Percentiles rank a stretch among this genome's conserved stretches.
These are phyloP conservation scores for Coleophora deauratella DNA, from an alignment of 2,888 invertebrate species.

Conservation along the genomic window DNA sequence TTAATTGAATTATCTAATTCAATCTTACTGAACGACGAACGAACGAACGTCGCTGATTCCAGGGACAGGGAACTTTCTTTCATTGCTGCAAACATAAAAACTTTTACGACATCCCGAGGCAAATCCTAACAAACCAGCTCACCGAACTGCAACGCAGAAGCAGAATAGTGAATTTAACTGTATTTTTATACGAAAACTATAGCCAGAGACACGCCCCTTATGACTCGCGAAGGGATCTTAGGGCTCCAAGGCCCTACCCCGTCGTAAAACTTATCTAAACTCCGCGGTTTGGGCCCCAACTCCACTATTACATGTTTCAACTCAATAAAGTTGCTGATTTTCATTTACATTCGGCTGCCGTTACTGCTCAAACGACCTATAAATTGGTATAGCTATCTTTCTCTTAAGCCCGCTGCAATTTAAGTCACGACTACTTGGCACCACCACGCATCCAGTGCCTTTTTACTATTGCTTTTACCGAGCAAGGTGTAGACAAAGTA, in stretches of 20 bases:
- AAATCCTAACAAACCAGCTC: too few relatives aligned
- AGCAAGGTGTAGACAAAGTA: background rate
- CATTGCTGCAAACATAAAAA: too few relatives aligned
- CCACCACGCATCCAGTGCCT: constrained; percentile 16
- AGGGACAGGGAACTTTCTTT: too few relatives aligned
- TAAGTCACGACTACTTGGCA: constrained; percentile 9
- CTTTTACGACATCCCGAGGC: too few relatives aligned
- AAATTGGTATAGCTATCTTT: constrained; percentile 36
- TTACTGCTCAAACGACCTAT: constrained; percentile 35
- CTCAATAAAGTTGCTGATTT: constrained; percentile 38
- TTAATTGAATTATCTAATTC: too few relatives aligned
- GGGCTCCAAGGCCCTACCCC: background rate
- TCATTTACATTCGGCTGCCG: constrained; percentile 39
- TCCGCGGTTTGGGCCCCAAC: constrained; percentile 8
- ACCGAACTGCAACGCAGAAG: background rate
- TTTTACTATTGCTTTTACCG: background rate
- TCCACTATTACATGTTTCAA: constrained; percentile 32
- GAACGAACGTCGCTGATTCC: too few relatives aligned
- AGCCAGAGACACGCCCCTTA: background rate
- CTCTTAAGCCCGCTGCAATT: constrained; percentile 8
- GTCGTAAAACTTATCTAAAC: constrained; percentile 13
- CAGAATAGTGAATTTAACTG: constrained; percentile 13
- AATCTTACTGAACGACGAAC: too few relatives aligned
- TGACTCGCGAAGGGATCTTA: too few relatives aligned
- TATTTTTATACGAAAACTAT: background rate